Conservation (phyloP, 2,797 vertebrate species). For the Staurois parvus region DNA sequence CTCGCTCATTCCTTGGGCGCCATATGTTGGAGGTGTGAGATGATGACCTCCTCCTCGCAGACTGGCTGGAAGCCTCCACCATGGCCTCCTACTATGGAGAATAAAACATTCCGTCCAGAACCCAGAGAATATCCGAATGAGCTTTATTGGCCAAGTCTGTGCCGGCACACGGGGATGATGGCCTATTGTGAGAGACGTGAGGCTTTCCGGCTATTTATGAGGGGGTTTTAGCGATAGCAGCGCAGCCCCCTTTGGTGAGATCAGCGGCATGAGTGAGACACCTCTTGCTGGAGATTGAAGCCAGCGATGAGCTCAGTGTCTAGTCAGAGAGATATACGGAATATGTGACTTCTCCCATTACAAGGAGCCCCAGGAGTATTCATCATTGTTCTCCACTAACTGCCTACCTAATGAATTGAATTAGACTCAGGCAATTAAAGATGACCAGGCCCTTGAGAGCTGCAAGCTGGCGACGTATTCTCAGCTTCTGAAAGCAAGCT, state of each 20-base stretch:
- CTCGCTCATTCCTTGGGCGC: too few relatives aligned
- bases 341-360: slow-evolving; percentile 40
- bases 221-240: not conserved
- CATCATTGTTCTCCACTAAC: slow-evolving; percentile 39
- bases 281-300: not conserved
- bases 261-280: not conserved
- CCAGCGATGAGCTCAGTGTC: slow-evolving; percentile 25
- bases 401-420: slow-evolving; percentile 56
- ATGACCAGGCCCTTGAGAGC: slow-evolving; percentile 36
- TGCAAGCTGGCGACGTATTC: slow-evolving; percentile 9
- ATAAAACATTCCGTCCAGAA: not conserved
- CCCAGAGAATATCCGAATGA: too few relatives aligned
- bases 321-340: not conserved
- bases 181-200: not conserved
- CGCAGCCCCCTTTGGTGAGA: not conserved
- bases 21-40: not conserved
- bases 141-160: too few relatives aligned
- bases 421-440: slow-evolving; percentile 42
- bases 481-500: slow-evolving; percentile 9
- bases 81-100: not conserved
- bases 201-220: not conserved
- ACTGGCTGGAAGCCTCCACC: not conserved
- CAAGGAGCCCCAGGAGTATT: slow-evolving; percentile 35
- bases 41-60: not conserved
- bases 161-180: not conserved